A percentile compares a stretch with the other conserved stretches of the same genome.
Evolutionary conservation across 2,113 vertebrate species (phyloP).

Genomic region (Otis tarda): DNA sequence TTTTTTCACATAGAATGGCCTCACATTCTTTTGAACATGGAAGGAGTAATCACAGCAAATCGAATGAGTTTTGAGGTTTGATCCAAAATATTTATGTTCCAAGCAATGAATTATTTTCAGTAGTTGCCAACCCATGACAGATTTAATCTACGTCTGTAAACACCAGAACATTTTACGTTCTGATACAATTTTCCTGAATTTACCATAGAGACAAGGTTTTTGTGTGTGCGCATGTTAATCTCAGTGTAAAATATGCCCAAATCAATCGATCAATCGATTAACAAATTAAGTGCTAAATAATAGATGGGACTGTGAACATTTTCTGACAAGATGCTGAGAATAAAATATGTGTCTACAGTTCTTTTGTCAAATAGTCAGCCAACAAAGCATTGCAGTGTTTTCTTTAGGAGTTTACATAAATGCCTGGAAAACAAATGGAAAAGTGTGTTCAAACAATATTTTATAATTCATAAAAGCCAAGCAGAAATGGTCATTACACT

Average conservation of each 20-base stretch:
- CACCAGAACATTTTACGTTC: constrained; percentile 60
- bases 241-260: constrained; percentile 57
- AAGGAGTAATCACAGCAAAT: background rate
- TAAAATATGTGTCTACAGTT: constrained; percentile 75
- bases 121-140: constrained; percentile 69
- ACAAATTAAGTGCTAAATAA: constrained; percentile 80
- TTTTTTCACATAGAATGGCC: background rate
- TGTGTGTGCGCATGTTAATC: constrained; percentile 34
- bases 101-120: constrained; percentile 64
- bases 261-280: constrained; percentile 77
- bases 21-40: background rate
- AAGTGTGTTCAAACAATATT: constrained; percentile 72
- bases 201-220: constrained; percentile 51
- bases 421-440: constrained; percentile 71
- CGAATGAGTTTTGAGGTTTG: constrained; percentile 4
- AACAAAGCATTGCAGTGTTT: constrained; percentile 70
- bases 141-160: constrained; percentile 75
- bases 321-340: constrained; percentile 63
- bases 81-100: constrained; percentile 69
- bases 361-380: constrained; percentile 69
- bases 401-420: constrained; percentile 71
- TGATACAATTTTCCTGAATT: constrained; percentile 70
- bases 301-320: constrained; percentile 56
- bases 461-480: constrained; percentile 75
- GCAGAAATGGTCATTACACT: constrained; percentile 73